phyloP scores from a whole-genome alignment of 2,888 invertebrate species.

The Liopterus haemorrhoidalis region DNA sequence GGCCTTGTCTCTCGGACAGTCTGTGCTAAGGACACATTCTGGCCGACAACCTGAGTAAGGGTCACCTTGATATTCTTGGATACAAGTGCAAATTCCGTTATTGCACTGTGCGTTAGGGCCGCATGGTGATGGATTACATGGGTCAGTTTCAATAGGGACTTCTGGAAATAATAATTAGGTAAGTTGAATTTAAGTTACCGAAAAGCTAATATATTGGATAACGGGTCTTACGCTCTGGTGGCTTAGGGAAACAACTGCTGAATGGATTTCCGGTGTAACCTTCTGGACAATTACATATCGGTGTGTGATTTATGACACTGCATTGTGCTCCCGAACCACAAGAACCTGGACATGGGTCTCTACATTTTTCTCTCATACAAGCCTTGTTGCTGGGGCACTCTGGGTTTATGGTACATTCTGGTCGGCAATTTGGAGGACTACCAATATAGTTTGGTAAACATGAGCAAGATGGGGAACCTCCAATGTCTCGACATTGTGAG shows the following conservation, averaged over 20 bases:
- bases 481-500: constrained; percentile 66
- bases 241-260: constrained; percentile 57
- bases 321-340: constrained; percentile 71
- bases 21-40: constrained; percentile 73
- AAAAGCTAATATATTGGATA: constrained; percentile 35
- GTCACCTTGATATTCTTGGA: constrained; percentile 71
- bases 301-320: constrained; percentile 67
- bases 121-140: constrained; percentile 64
- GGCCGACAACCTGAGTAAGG: constrained; percentile 73
- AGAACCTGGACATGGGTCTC: constrained; percentile 71
- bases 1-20: constrained; percentile 69
- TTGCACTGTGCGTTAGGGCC: constrained; percentile 70
- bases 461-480: constrained; percentile 65
- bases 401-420: constrained; percentile 70
- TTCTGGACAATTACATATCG: constrained; percentile 66
- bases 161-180: too few species aligned
- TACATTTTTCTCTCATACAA: constrained; percentile 68
- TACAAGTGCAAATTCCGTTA: constrained; percentile 68
- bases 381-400: constrained; percentile 69
- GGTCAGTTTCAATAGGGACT: constrained; percentile 50
- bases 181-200: neutral
- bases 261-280: constrained; percentile 76
- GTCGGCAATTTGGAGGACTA: constrained; percentile 70
- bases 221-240: constrained; percentile 43
- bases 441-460: constrained; percentile 67